These are phyloP conservation scores for Calephelis nemesis DNA, from an alignment of 1,140 invertebrate species.

Conservation along the genomic window DNA sequence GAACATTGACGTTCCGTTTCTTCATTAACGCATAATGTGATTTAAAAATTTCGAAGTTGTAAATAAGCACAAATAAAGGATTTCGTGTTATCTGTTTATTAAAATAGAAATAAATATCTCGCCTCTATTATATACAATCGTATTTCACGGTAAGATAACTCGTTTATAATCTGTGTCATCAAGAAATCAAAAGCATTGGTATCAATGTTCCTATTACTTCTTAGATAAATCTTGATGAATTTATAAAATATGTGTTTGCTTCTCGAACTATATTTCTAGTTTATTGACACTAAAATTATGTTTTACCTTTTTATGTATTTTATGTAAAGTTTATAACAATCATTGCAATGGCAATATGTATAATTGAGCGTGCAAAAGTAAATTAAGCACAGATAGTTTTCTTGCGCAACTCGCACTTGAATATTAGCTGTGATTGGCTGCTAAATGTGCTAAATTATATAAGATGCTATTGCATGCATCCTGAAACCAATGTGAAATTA, in stretches of 20 bases:
- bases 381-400: not conserved
- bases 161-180: too few species aligned
- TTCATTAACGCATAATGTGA: slow-evolving; percentile 7
- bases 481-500: slow-evolving; percentile 14
- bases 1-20: not conserved
- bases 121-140: too few species aligned
- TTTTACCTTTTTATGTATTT: slow-evolving; percentile 8
- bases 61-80: slow-evolving; percentile 2
- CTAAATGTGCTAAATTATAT: not conserved
- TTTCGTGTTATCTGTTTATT: not conserved
- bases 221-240: slow-evolving; percentile 7
- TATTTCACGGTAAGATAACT: too few species aligned
- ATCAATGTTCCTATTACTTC: slow-evolving; percentile 5
- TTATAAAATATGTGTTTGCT: not conserved
- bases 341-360: not conserved
- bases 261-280: slow-evolving; percentile 10
- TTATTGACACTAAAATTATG: not conserved
- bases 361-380: not conserved
- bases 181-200: not conserved
- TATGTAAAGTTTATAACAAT: slow-evolving; percentile 5
- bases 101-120: not conserved
- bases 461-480: not conserved
- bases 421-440: slow-evolving; percentile 5
- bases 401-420: slow-evolving; percentile 5
- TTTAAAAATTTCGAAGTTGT: not conserved